Conservation (phyloP, 2,113 vertebrate species). For the Hemibagrus wyckioides region DNA sequence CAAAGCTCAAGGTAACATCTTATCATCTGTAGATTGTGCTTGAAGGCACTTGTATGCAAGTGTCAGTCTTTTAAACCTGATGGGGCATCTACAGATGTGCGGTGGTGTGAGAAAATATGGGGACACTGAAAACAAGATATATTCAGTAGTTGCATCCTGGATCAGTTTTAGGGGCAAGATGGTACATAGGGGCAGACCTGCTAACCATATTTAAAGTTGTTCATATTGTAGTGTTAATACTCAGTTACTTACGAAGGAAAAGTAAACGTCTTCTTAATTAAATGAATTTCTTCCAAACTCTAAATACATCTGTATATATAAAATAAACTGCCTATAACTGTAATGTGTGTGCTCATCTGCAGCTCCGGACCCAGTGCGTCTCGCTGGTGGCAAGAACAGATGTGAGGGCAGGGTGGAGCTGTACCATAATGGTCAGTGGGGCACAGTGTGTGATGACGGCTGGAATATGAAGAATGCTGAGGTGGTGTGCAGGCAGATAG, state of each 20-base stretch:
- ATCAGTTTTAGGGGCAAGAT: neutral
- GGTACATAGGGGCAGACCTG: too few species aligned
- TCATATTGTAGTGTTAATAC: neutral
- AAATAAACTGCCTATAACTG: neutral
- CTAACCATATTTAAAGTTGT: neutral
- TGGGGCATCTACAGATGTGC: too few species aligned
- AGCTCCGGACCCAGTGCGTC: conserved; percentile 22
- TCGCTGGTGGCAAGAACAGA: neutral
- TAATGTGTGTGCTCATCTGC: neutral
- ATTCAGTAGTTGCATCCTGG: too few species aligned
- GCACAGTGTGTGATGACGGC: conserved; percentile 38
- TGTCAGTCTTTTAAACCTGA: neutral
- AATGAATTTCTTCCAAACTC: too few species aligned
- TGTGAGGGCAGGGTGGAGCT: conserved; percentile 44
- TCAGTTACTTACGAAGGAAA: neutral
- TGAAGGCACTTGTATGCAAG: neutral
- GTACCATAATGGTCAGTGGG: conserved; percentile 29
- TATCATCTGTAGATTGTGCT: neutral
- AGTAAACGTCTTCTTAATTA: too few species aligned
- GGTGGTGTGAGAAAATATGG: neutral
- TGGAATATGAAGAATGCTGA: conserved; percentile 33
- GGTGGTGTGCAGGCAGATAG: conserved; percentile 62
- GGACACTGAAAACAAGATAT: neutral
- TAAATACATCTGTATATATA: neutral
- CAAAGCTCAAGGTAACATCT: conserved; percentile 31